Base-by-base conservation (phyloP, 1,140 invertebrate genomes). In the Plodia interpunctella region DNA sequence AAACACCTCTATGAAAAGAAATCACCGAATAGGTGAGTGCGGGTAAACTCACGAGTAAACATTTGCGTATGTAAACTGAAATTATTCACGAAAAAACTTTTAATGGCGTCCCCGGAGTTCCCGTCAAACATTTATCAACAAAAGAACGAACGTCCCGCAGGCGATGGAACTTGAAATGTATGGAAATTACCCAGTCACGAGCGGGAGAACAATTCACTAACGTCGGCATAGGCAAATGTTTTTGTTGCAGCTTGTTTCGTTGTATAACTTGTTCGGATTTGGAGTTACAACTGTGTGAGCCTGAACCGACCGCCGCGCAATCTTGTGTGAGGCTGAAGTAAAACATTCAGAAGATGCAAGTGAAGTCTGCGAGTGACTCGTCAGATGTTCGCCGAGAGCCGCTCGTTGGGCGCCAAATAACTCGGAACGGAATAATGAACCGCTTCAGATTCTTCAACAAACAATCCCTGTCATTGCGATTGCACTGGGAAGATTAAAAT, bases 81-180 rank as follows among this genome's bases (percentile, higher is more conserved):
- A 87, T 88, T 87, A 88, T 88, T 88, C 86, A 88, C 86, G 84
- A 87, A 89, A 89, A 89, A 89, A 89, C 87, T 89, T 89, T 89
- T 89, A 89, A 89, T 89, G 87, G 87, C 87, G 84, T 89, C 87
- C 83, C 84, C 80, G 79, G 83, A 87, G 87, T 87, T 89, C 78
- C 87, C 87, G 87, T 89, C 87, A 89, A 89, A 89, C 87, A 89
- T 89, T 89, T 89, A 89, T 89, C 87, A 89, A 89, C 87, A 89
- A 89, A 87, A 89, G 87, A 89, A 89, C 83, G 84, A 89, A 87
- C 87, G 84, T 88, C 84, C 87, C 87, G 84, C 81, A 87, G 87
- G 87, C 87, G 87, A 89, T 87, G 77, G 84, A 89, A 89, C 87
- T 89, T 87, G 80, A 87, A 89, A 89, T 89, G 84, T 89, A 89